Evolutionary conservation across 2,888 invertebrate species (phyloP), one percentile per base, ranked within the genome.

Genomic region (Rambutsinella grinnellia): DNA sequence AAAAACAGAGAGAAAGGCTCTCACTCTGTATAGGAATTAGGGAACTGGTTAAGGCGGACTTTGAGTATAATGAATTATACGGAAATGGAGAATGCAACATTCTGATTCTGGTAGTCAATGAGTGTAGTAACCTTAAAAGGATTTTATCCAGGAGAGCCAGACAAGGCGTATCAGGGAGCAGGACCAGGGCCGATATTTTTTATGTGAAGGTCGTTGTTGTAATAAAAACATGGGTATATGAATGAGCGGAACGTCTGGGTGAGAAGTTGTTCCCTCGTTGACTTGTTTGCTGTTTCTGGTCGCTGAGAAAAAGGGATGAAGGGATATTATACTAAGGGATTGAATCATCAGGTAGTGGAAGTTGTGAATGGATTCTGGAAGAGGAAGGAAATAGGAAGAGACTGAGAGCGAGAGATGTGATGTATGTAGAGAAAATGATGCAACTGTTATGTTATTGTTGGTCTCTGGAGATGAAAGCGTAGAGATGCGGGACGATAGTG

Each of bases 181-280:
- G 51, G 28, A 46, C n/a, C 21, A 57, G 36, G 36, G 36, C 36
- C 36, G 36, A 36, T 5, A 8, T 8, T 36, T 65, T 72, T 72
- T 65, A 66, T 72, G 67, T 66, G 74, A 74, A 74, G 74, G 74
- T 67, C 74, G 74, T 67, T 66, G 62, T 57, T 63, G 66, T 66
- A 66, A 62, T 66, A 66, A 57, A 49, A 17, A 49, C 10, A n/a
- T 17, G n/a, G 3, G n/a, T 17, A 49, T 15, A 49, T 5, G 15
- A 17, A 5, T 49, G 49, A 17, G 49, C 49, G n/a, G n/a, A n/a
- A n/a, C n/a, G n/a, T n/a, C 49, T 5, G 19, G 49, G 19, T 49
- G 19, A 49, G n/a, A 17, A 49, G 36, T 36, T 36, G 36, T 36
- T 36, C 36, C 36, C 49, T 49, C 49, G 6, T 49, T 17, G n/a